Evolutionary conservation across 2,888 invertebrate genomes (phyloP).

Genomic region (Myopa tessellatipennis): DNA sequence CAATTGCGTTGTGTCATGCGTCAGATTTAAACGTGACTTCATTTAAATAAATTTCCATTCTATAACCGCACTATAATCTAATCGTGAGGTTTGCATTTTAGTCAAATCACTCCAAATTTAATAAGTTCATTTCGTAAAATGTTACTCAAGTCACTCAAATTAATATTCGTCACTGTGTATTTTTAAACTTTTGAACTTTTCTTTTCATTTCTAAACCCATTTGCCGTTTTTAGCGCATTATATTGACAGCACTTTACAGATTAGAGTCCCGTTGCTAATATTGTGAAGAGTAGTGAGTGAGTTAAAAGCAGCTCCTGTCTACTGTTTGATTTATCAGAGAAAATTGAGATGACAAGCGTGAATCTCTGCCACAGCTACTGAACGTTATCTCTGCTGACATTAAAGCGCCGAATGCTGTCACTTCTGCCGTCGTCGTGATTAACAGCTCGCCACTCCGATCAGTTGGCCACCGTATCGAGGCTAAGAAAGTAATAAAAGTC

Average conservation of each 20-base stretch:
- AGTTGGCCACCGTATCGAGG: not conserved
- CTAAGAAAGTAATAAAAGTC: conserved; percentile 1
- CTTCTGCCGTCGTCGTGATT: not conserved
- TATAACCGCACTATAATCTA: conserved; percentile 2
- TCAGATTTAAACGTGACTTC: conserved; percentile 10
- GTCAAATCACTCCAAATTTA: not conserved
- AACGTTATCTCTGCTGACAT: conserved; percentile 6
- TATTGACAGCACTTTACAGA: too few relatives aligned
- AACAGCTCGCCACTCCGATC: not conserved
- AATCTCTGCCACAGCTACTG: conserved; percentile 2
- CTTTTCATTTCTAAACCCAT: too few relatives aligned
- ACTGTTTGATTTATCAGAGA: conserved; percentile 14
- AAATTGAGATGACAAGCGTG: conserved; percentile 25
- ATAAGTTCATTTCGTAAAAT: not conserved
- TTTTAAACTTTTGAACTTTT: too few relatives aligned
- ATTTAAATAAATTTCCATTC: conserved; percentile 14
- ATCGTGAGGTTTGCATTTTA: not conserved
- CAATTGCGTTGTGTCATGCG: not conserved
- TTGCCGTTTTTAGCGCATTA: too few relatives aligned
- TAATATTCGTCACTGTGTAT: not conserved
- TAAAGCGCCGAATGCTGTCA: not conserved
- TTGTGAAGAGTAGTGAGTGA: not conserved
- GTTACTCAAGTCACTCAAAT: not conserved
- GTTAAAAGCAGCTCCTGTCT: not conserved
- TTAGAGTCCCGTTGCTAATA: too few relatives aligned